Conservation (phyloP, 2,888 invertebrate genomes). For the Branchipolynoe longqiensis region DNA sequence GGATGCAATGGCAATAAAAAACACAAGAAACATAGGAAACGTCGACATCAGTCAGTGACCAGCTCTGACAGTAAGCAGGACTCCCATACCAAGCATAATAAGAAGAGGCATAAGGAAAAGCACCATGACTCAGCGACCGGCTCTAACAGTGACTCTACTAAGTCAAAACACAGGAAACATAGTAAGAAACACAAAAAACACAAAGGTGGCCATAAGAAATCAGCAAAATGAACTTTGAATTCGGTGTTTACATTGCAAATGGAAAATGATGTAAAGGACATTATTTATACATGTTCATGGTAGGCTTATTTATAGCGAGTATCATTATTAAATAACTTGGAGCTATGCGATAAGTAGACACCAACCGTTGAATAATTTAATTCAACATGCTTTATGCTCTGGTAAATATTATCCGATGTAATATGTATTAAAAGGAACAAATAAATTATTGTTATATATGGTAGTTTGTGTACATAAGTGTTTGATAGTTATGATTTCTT, state of each 20-base stretch:
- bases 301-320: no score
- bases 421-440: no score
- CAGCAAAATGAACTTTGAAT: background rate
- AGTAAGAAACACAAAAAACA: constrained; percentile 32
- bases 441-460: no score
- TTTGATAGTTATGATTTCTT: no score
- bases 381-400: no score
- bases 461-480: no score
- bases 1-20: background rate
- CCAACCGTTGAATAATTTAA: no score
- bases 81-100: background rate
- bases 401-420: no score
- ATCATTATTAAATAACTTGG: no score
- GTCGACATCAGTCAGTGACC: constrained; percentile 9
- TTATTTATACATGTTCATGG: no score
- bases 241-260: background rate
- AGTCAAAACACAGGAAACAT: constrained; percentile 24
- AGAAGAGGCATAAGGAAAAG: constrained; percentile 3
- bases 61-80: background rate
- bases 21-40: constrained; percentile 33
- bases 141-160: background rate
- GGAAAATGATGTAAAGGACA: background rate
- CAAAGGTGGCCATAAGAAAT: constrained; percentile 36
- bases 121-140: background rate
- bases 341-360: no score